These are phyloP conservation scores for Apaloderma vittatum DNA, from an alignment of 2,113 vertebrate species.

Conservation along the genomic window DNA sequence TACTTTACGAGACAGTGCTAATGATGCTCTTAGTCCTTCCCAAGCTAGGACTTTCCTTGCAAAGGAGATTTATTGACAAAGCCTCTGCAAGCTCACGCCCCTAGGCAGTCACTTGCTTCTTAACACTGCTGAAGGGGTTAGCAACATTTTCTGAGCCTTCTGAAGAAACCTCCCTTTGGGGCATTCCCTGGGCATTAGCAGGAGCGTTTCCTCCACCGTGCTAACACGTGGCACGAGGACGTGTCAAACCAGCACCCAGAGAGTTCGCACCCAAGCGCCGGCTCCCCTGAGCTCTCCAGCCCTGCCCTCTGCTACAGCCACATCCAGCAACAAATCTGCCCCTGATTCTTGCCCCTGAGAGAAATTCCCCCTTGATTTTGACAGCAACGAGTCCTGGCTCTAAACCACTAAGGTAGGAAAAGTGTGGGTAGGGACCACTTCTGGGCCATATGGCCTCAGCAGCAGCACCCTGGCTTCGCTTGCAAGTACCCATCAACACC, in stretches of 20 bases:
- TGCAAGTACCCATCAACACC: not conserved
- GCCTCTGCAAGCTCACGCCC: fast-evolving
- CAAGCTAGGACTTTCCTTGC: not conserved
- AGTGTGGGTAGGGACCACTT: fast-evolving
- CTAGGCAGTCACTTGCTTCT: not conserved
- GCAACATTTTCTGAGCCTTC: not conserved
- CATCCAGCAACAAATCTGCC: fast-evolving
- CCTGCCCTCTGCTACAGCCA: not conserved
- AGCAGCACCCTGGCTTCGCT: not conserved
- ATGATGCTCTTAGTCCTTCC: not conserved
- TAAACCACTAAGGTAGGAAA: fast-evolving
- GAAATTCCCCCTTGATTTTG: not conserved
- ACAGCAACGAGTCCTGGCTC: not conserved
- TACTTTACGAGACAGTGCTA: not conserved
- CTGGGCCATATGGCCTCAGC: not conserved
- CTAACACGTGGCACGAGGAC: not conserved
- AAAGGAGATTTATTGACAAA: not conserved
- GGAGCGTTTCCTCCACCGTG: not conserved
- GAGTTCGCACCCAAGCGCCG: not conserved
- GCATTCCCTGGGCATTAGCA: not conserved
- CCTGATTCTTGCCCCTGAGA: not conserved
- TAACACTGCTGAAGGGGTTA: fast-evolving
- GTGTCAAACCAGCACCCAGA: not conserved
- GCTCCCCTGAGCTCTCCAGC: not conserved
- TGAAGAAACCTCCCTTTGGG: not conserved